Percentiles rank a stretch among this genome's conserved stretches.
These are phyloP conservation scores for Pongo abelii DNA, from an alignment of 2,113 vertebrate genomes.

Conservation along the genomic window DNA sequence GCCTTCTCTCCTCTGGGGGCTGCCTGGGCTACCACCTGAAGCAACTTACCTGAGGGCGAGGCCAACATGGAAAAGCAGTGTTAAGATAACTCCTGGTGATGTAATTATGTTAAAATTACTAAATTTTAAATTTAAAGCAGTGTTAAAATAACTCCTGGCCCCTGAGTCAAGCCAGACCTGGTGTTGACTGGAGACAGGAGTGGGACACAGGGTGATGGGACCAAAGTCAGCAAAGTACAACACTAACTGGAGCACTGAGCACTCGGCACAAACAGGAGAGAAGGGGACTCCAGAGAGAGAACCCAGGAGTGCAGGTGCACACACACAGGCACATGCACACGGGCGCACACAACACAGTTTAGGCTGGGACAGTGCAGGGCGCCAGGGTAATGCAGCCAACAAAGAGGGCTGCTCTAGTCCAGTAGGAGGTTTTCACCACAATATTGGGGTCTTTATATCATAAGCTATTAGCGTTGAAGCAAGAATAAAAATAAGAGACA, in stretches of 20 bases:
- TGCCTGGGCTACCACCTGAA: too few relatives aligned
- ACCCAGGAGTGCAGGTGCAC: rapidly evolving
- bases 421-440: neutral
- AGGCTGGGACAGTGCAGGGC: neutral
- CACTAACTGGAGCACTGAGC: neutral
- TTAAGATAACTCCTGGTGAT: neutral
- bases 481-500: neutral
- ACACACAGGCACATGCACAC: neutral
- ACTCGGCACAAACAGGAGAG: neutral
- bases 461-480: neutral
- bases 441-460: neutral
- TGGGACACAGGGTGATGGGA: neutral
- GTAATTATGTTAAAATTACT: too few relatives aligned
- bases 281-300: neutral
- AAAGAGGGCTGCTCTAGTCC: neutral
- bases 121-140: neutral
- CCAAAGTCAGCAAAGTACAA: neutral
- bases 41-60: neutral
- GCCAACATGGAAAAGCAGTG: neutral
- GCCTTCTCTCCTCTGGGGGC: neutral
- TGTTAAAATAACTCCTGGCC: neutral
- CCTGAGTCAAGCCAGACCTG: neutral
- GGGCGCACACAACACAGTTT: neutral
- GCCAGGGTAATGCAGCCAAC: neutral
- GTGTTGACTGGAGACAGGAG: neutral